Conservation (phyloP, 2,113 vertebrate species). For the Chiloscyllium plagiosum region DNA sequence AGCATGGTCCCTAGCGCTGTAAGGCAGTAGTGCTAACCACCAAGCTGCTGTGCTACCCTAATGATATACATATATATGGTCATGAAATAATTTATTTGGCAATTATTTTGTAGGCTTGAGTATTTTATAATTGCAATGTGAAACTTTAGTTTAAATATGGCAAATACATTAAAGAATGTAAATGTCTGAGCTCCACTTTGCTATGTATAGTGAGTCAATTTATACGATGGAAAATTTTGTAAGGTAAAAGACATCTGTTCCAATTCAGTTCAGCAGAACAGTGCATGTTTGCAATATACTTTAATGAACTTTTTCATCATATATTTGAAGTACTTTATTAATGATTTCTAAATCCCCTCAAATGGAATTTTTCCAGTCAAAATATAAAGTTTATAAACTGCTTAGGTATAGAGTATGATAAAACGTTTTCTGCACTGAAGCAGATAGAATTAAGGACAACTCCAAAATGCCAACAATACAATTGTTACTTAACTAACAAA, state of each 20-base stretch:
- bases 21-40: too few species aligned
- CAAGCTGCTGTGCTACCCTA: too few species aligned
- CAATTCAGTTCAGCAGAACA: background rate
- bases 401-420: background rate
- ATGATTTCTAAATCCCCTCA: background rate
- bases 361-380: background rate
- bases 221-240: background rate
- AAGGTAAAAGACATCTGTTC: background rate
- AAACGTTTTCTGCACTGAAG: background rate
- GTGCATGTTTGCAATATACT: background rate
- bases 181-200: background rate
- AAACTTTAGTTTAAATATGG: background rate
- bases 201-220: background rate
- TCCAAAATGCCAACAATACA: background rate
- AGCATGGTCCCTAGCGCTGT: too few species aligned
- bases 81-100: background rate
- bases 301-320: background rate
- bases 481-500: background rate
- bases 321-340: background rate
- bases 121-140: background rate
- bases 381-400: background rate
- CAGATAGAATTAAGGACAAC: background rate
- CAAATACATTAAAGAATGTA: background rate
- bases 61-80: background rate
- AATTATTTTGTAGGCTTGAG: background rate